phyloP scores from a whole-genome alignment of 2,797 vertebrate genomes.

The Nasua narica region DNA sequence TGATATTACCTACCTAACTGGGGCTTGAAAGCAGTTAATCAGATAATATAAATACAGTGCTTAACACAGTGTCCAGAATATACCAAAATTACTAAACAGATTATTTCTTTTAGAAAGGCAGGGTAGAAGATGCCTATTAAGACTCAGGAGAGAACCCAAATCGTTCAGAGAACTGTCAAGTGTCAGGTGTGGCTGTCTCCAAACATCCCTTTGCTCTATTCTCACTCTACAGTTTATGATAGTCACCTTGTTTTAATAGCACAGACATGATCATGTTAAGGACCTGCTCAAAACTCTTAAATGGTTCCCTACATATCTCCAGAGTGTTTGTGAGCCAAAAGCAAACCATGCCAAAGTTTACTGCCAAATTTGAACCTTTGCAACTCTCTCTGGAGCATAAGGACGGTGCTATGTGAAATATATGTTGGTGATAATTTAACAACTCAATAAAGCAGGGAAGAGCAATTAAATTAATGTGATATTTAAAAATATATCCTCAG shows the following conservation, averaged over 20 bases:
- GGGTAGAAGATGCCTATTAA: background rate
- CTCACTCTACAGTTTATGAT: background rate
- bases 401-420: background rate
- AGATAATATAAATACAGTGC: background rate
- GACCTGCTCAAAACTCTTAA: background rate
- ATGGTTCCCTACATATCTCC: background rate
- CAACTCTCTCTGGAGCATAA: background rate
- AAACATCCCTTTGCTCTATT: background rate
- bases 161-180: background rate
- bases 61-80: background rate
- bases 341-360: background rate
- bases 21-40: background rate
- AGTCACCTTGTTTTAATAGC: background rate
- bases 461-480: background rate
- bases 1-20: background rate
- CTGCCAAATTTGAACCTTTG: background rate
- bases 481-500: conserved; percentile 18
- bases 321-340: background rate
- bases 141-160: background rate
- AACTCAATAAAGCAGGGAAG: background rate
- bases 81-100: conserved; percentile 8
- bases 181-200: background rate
- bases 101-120: background rate
- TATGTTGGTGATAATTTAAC: background rate
- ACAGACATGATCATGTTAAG: background rate